These are phyloP conservation scores for Chelon labrosus DNA, from an alignment of 2,797 vertebrate genomes.

Conservation along the genomic window DNA sequence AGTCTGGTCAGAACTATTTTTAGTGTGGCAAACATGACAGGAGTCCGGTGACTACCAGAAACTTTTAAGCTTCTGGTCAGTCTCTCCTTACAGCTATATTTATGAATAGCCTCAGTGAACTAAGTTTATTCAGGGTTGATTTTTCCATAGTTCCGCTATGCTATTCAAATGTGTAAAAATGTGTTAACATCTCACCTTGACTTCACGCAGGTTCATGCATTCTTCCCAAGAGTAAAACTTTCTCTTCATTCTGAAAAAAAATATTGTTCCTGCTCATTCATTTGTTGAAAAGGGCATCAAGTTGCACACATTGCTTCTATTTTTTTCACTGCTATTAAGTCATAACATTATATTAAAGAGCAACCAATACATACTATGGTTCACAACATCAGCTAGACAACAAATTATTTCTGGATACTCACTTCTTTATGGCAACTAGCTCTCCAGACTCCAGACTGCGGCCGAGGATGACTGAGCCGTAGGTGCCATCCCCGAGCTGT, in stretches of 20 bases:
- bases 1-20: too few relatives aligned
- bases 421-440: conserved; percentile 97
- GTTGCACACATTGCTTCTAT: neutral
- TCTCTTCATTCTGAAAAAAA: conserved; percentile 92
- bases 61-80: too few relatives aligned
- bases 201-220: conserved; percentile 97
- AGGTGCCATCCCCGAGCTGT: conserved; percentile 97
- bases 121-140: neutral
- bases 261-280: neutral
- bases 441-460: conserved; percentile 95
- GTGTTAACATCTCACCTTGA: conserved; percentile 88
- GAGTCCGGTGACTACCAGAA: too few relatives aligned
- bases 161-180: neutral
- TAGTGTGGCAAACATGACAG: too few relatives aligned
- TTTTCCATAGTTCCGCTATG: neutral
- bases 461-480: conserved; percentile 95
- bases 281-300: neutral
- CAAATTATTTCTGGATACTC: conserved; percentile 63
- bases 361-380: neutral
- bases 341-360: neutral
- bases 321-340: conserved; percentile 6
- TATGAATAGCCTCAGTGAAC: too few relatives aligned
- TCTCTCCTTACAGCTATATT: too few relatives aligned
- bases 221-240: conserved; percentile 99
- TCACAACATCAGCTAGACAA: conserved; percentile 11